Base-by-base conservation (phyloP, 2,113 vertebrate species). In the Emydocephalus ijimae region DNA sequence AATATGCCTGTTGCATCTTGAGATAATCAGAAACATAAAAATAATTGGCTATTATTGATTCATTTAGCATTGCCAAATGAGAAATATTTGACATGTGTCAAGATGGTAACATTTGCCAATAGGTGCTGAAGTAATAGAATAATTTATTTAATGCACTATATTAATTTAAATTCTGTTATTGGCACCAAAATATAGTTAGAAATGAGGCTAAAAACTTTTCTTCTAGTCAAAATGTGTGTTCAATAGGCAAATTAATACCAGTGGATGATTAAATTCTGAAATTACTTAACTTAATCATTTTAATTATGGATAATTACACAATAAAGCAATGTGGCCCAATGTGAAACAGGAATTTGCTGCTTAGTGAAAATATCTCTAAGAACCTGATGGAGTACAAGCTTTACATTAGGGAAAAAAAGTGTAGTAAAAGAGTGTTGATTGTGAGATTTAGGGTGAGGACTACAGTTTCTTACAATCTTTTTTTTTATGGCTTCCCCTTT, bases 41-140 rank as follows among this genome's bases (percentile, higher is more conserved):
- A 29, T 9, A 11, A 23, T 69, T 45, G 15, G n/a, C 24, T 69
- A 23, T 85, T 57, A 88, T 69, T 34, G 57, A 8, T 45, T 81
- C 29, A 45, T 57, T 85, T 89, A 61, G n/a, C 21, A 61, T 52
- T 54, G 18, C 56, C 14, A 23, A 54, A 48, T 10, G 81, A n/a
- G 29, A 9, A 45, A 81, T 21, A 26, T 88, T 92, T 89, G 85
- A 50, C 29, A 50, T 29, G 55, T n/a, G 24, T 88, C 26, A 88
- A 88, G 26, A 14, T 55, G 89, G 59, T 93, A 89, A 87, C 87
- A 21, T 90, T 90, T 93, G 88, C 45, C 57, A 90, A 90, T 45
- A 88, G 50, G n/a, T 87, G 48, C 7, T 90, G n/a, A 23, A 90
- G 56, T 23, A 20, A 14, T 24, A 34, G 14, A 15, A 39, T 12